Evolutionary conservation across 2,888 invertebrate species (phyloP).

Genomic region (Mythimna pallens): DNA sequence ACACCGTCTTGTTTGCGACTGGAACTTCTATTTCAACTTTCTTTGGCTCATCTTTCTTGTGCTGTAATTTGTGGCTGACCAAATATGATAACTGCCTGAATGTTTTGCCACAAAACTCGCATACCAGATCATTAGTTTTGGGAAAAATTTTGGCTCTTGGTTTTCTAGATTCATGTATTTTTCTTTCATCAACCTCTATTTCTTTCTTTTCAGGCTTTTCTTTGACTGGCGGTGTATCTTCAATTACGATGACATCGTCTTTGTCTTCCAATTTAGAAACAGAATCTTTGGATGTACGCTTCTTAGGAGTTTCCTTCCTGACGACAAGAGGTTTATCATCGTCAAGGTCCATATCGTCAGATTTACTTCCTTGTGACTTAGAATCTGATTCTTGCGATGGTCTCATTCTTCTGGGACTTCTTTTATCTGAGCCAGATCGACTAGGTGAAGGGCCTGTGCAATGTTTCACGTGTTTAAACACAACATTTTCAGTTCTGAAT

Average conservation of each 20-base stretch:
- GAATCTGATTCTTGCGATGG: constrained; percentile 78
- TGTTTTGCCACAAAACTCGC: constrained; percentile 87
- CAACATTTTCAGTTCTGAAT: constrained; percentile 88
- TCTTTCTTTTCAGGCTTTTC: constrained; percentile 65
- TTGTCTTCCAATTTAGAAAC: constrained; percentile 69
- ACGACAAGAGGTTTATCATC: constrained; percentile 67
- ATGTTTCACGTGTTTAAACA: constrained; percentile 89
- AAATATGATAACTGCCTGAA: constrained; percentile 88
- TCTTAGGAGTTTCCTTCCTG: constrained; percentile 70
- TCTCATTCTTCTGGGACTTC: constrained; percentile 76
- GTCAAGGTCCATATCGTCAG: constrained; percentile 76
- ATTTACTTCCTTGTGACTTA: constrained; percentile 74
- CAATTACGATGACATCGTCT: constrained; percentile 79
- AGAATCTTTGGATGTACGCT: constrained; percentile 77
- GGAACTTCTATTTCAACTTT: constrained; percentile 69
- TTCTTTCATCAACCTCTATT: constrained; percentile 62
- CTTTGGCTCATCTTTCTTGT: constrained; percentile 79
- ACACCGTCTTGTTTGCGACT: constrained; percentile 72
- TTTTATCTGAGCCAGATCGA: constrained; percentile 84
- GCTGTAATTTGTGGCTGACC: constrained; percentile 83
- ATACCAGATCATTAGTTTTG: constrained; percentile 75
- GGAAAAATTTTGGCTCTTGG: constrained; percentile 62
- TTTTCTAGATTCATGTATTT: constrained; percentile 72
- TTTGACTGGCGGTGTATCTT: constrained; percentile 79
- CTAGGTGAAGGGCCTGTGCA: constrained; percentile 87